Base-by-base conservation (phyloP, 2,797 vertebrate species). In the Coranthus polyacanthus region DNA sequence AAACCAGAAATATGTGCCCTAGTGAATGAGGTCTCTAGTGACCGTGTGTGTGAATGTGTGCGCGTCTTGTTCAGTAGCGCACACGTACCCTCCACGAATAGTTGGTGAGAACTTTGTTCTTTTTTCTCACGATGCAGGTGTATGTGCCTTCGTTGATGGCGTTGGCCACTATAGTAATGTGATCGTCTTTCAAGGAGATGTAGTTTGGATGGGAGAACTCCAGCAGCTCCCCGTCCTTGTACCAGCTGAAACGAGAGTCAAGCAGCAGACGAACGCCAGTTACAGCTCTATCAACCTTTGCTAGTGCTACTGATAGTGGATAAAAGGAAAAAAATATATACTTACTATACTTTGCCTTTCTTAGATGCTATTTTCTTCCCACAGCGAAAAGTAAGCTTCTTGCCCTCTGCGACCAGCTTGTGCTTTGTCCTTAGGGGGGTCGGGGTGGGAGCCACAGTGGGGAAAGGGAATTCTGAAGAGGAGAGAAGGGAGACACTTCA, bases 91-190 rank as follows among this genome's bases (percentile, higher is more conserved):
- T 94, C 98, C 98, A 99, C 8, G 98, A 98, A 79, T 96, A 98
- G 29, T 95, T 98, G 7, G 96, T 98, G 63, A 99, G 93, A 57
- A 97, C 93, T 22, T 94, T 95, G 70, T 95, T 94, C 70, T 90
- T 95, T 83, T 96, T 96, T 88, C 94, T 96, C 49, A 99, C 96
- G 3, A 98, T 89, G 16, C 98, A 99, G 13, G 97, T 98, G 87
- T 98, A 99, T 4, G 94, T 95, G 68, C 98, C 98, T 82, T 99
- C 97, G 4, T 99, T 99, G 71, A 99, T 96, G 34, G 97, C 97
- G 0, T 99, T 99, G 78, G 97, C 98, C 26, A 98, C 96, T 63
- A 99, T 96, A 72, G 94, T 98, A 72, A 99, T 95, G 86, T 95
- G 96, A 65, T 97, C 96, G 0, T 96, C 94, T 0, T 95, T 96